Conservation (phyloP, 2,888 invertebrate species). For the Entomobrya proxima region DNA sequence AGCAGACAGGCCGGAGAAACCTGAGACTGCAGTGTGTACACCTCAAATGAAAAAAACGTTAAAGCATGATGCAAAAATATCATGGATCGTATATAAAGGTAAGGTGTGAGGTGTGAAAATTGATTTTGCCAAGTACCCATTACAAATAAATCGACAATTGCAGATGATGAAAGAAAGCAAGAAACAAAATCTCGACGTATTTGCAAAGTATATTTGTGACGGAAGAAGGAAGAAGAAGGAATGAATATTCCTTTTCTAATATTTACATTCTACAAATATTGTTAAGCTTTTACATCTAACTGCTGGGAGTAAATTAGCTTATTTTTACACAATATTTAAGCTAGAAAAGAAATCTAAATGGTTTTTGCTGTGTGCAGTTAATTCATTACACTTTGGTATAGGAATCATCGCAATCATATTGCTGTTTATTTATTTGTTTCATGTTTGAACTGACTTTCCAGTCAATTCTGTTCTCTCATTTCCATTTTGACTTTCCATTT, state of each 20-base stretch:
- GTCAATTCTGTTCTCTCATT: slow-evolving; percentile 14
- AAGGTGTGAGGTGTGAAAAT: too few species aligned
- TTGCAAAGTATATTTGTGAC: neutral
- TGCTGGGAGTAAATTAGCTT: too few species aligned
- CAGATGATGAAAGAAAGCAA: too few species aligned
- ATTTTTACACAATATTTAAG: too few species aligned
- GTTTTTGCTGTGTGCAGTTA: too few species aligned
- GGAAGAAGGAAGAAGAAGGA: neutral
- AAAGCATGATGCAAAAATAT: too few species aligned
- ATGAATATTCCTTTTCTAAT: slow-evolving; percentile 21
- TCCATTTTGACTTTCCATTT: neutral
- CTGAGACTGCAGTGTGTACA: neutral
- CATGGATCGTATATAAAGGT: too few species aligned
- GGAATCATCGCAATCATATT: too few species aligned
- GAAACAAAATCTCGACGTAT: slow-evolving; percentile 1
- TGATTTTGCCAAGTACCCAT: too few species aligned
- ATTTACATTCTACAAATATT: slow-evolving; percentile 42
- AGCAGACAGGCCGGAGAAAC: neutral
- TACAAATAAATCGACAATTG: slow-evolving; percentile 12
- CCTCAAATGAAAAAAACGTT: too few species aligned
- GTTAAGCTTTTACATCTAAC: slow-evolving; percentile 4
- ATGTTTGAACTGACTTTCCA: neutral
- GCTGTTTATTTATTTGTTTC: slow-evolving; percentile 5
- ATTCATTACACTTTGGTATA: too few species aligned
- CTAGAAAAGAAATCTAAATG: too few species aligned